Conservation (phyloP, 2,113 vertebrate species). For the Polypterus bichir region DNA sequence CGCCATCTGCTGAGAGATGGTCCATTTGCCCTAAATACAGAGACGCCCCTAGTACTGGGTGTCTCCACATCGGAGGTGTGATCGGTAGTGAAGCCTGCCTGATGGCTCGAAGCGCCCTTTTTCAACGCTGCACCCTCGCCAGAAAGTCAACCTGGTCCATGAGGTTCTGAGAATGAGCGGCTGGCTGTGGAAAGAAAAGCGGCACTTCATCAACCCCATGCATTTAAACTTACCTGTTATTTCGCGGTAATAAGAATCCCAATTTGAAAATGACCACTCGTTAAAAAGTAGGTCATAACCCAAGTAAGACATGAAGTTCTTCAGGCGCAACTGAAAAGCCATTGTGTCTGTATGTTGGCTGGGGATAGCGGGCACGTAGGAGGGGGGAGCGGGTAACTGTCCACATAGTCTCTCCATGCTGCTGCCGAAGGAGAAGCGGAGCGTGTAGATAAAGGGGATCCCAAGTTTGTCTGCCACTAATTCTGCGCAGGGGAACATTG, state of each 20-base stretch:
- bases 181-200: too few species aligned
- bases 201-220: too few species aligned
- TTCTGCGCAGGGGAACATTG: slow-evolving; percentile 41
- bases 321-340: slow-evolving; percentile 46
- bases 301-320: slow-evolving; percentile 44
- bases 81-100: too few species aligned
- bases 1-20: too few species aligned
- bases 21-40: too few species aligned
- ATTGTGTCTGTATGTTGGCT: slow-evolving; percentile 52
- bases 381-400: slow-evolving; percentile 43
- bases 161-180: too few species aligned
- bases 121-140: too few species aligned
- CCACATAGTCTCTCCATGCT: slow-evolving; percentile 48
- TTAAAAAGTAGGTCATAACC: slow-evolving; percentile 45
- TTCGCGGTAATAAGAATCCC: slow-evolving; percentile 38
- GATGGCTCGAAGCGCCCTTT: too few species aligned
- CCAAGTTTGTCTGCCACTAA: slow-evolving; percentile 8
- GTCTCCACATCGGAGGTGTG: too few species aligned
- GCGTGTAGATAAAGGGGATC: slow-evolving; percentile 45
- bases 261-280: slow-evolving; percentile 26
- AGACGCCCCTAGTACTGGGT: too few species aligned
- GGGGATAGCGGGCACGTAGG: slow-evolving; percentile 39
- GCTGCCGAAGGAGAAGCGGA: slow-evolving; percentile 49
- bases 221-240: slow-evolving; percentile 40
- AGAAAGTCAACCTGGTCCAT: too few species aligned